Conservation (phyloP, 2,888 invertebrate genomes). For the Sphecodes monilicornis region DNA sequence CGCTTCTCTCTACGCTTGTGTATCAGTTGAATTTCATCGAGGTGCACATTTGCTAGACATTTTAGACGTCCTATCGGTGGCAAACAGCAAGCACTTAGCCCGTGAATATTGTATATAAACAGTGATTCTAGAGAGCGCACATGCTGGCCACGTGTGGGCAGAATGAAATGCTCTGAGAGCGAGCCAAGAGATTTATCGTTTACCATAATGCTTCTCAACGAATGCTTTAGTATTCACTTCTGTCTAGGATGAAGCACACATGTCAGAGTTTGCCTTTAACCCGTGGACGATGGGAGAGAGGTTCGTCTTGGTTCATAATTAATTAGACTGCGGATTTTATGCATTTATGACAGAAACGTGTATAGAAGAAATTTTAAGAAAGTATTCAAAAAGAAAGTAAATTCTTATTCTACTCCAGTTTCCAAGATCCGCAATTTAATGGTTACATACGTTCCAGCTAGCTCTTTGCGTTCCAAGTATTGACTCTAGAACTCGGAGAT, state of each 20-base stretch:
- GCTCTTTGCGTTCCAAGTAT: no score
- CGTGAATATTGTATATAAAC: background rate
- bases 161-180: background rate
- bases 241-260: no score
- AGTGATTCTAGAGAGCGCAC: background rate
- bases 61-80: background rate
- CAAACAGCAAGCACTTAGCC: background rate
- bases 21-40: no score
- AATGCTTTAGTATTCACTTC: no score
- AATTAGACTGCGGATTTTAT: background rate
- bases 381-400: no score
- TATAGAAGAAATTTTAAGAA: no score
- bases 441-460: no score
- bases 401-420: no score
- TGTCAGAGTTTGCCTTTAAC: background rate
- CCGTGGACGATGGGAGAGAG: background rate
- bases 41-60: background rate
- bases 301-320: background rate
- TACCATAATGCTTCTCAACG: background rate
- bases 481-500: no score
- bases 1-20: no score
- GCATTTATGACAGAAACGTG: background rate
- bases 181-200: background rate
- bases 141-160: background rate
- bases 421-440: no score